Conservation (phyloP, 2,888 invertebrate genomes). For the Agrotis clavis region DNA sequence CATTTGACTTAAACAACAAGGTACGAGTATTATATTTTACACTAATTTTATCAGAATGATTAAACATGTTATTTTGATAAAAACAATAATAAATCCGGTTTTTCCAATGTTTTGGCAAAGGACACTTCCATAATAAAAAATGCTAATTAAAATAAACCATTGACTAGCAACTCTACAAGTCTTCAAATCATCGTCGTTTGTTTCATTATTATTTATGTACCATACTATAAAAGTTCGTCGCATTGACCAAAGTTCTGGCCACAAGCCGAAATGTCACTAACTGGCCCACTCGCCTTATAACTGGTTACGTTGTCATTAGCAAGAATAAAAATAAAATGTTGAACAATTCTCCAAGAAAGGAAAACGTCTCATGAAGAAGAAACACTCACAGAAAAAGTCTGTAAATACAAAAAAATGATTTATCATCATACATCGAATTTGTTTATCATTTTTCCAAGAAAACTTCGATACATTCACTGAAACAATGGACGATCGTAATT, state of each 20-base stretch:
- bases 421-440: conserved; percentile 14
- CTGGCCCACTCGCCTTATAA: conserved; percentile 33
- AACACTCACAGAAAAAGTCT: not conserved
- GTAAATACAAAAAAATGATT: not conserved
- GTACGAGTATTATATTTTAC: not conserved
- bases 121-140: conserved; percentile 1
- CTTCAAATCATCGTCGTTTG: conserved; percentile 14
- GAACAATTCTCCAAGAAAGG: conserved; percentile 5
- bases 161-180: not conserved
- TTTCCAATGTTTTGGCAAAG: conserved; percentile 18
- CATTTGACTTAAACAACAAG: conserved; percentile 1
- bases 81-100: conserved; percentile 18
- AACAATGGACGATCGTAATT: conserved; percentile 21
- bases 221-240: conserved; percentile 14
- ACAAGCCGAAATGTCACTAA: conserved; percentile 50
- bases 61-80: conserved; percentile 17
- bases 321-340: conserved; percentile 29
- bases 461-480: not conserved
- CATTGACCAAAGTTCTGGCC: conserved; percentile 47
- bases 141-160: conserved; percentile 3
- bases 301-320: conserved; percentile 42
- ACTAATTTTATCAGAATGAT: not conserved
- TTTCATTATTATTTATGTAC: conserved; percentile 36
- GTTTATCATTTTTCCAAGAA: not conserved
- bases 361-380: conserved; percentile 3